phyloP scores from a whole-genome alignment of 2,797 vertebrate species.

The Tauraco hartlaubi region DNA sequence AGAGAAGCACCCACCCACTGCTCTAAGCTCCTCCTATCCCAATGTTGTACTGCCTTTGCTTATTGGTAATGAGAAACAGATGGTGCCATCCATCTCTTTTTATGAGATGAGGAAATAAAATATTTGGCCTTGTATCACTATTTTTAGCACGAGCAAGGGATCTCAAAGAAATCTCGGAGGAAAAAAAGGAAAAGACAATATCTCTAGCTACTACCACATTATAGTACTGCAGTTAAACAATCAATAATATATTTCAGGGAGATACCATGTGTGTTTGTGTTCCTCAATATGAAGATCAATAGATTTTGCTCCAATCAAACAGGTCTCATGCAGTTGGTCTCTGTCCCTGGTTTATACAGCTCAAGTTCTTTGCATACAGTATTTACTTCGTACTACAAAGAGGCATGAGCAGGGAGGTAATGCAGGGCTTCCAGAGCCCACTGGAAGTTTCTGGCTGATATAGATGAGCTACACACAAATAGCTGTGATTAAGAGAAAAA shows the following conservation, averaged over 20 bases:
- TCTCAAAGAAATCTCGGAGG: neutral
- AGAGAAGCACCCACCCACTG: neutral
- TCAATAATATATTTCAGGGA: neutral
- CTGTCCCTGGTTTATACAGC: neutral
- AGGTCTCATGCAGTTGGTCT: neutral
- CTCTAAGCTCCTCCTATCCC: neutral
- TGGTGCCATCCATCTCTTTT: slow-evolving; percentile 16
- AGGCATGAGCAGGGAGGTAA: neutral
- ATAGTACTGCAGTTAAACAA: neutral
- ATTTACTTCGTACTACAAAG: neutral
- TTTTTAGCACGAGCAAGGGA: neutral
- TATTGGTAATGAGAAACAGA: slow-evolving; percentile 12
- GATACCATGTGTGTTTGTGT: neutral
- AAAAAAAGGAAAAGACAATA: neutral
- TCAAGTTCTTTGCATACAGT: neutral
- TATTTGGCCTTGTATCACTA: neutral
- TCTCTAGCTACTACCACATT: neutral
- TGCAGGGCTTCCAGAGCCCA: neutral
- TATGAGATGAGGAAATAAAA: slow-evolving; percentile 28
- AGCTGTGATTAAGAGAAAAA: neutral
- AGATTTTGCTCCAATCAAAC: neutral
- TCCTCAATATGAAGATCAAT: neutral
- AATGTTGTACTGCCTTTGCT: neutral
- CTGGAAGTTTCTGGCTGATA: neutral
- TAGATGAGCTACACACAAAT: neutral